Evolutionary conservation across 2,888 invertebrate species (phyloP), one percentile per base, ranked within the genome.

Genomic region (Sphaerophoria taeniata): DNA sequence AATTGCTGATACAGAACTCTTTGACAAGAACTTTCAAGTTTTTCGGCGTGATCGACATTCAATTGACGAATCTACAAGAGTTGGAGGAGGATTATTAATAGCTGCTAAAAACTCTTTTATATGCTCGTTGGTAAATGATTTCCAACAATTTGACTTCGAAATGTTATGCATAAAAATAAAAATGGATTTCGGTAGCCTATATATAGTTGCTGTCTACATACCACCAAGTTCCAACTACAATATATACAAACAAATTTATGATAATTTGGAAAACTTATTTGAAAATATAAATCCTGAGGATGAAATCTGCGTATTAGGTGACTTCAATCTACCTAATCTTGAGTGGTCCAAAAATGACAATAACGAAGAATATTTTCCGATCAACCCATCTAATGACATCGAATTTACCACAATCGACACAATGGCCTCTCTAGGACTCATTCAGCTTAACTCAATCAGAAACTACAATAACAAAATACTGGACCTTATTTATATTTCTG

Each of bases 81-180:
- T 53, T 53, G 24, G 24, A 24, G 24, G 24, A 24, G 24, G 24
- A 24, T 24, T 24, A 24, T 24, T 24, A 24, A 24, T 53, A 53
- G 24, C 53, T 53, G 53, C 16, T 53, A 53, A 53, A 53, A 31
- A 31, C n/a, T 53, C 31, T 16, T 16, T 31, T 53, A 53, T 31
- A 53, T 24, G 53, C 4, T 11, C 55, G 2, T 55, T 55, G 11
- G 12, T 55, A 7, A 4, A 55, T 12, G 51, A 51, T 51, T 51
- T 51, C 11, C 2, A 9, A 24, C 24, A 24, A 16, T 11, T 5
- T 4, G 55, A 55, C 0, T 12, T 55, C 4, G 31, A 55, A 55
- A 31, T 55, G 12, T 1, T 33, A 5, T 12, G 55, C 33, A 33
- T 55, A 6, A 31, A 55, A 55, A 55, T 55, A 33, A 33, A 55